phyloP scores from a whole-genome alignment of 2,113 vertebrate genomes.

The Eptatretus burgeri region DNA sequence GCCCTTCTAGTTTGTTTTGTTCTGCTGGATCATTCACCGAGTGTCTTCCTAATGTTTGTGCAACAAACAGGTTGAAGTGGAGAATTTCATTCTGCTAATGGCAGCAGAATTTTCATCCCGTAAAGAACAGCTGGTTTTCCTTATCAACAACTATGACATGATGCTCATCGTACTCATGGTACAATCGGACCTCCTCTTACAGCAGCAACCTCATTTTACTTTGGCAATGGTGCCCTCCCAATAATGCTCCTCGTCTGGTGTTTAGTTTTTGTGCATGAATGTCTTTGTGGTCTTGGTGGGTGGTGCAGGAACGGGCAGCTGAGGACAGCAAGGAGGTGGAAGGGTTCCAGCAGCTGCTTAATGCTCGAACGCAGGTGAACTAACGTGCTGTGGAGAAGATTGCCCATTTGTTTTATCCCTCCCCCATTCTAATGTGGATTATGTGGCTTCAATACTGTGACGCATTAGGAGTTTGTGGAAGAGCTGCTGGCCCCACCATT shows the following conservation, averaged over 20 bases:
- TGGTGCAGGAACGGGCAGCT: constrained; percentile 39
- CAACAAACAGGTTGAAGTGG: constrained; percentile 35
- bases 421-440: too few relatives aligned
- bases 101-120: constrained; percentile 64
- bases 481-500: constrained; percentile 50
- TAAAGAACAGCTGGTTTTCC: constrained; percentile 61
- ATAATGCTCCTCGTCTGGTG: too few relatives aligned
- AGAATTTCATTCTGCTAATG: constrained; percentile 68
- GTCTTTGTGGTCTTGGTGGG: too few relatives aligned
- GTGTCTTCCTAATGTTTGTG: background rate
- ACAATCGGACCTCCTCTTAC: constrained; percentile 7
- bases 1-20: too few relatives aligned
- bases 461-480: constrained; percentile 47
- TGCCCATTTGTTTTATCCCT: too few relatives aligned
- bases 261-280: too few relatives aligned
- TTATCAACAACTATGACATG: constrained; percentile 93
- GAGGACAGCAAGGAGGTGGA: constrained; percentile 77
- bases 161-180: constrained; percentile 64
- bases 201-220: too few relatives aligned
- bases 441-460: too few relatives aligned
- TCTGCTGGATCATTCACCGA: too few relatives aligned
- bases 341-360: constrained; percentile 55
- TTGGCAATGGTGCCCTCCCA: too few relatives aligned
- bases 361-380: constrained; percentile 42
- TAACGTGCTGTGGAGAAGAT: too few relatives aligned